phyloP scores from a whole-genome alignment of 2,888 invertebrate species.

The Plagodis pulveraria region DNA sequence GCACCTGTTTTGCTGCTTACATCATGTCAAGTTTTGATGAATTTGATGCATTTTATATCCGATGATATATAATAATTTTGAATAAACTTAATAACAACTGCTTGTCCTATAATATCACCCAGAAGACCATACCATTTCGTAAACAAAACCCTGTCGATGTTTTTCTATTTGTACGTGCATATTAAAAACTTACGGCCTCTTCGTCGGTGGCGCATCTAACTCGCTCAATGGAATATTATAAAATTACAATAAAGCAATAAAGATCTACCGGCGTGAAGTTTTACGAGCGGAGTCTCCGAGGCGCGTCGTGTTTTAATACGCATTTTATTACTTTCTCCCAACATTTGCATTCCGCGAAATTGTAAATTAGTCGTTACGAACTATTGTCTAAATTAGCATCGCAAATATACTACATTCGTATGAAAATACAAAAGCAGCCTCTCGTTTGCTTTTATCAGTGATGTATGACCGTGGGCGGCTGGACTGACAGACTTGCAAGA shows the following conservation, averaged over 20 bases:
- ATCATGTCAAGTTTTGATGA: conserved; percentile 30
- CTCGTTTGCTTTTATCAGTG: conserved; percentile 34
- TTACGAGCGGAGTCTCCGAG: conserved; percentile 47
- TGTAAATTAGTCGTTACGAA: conserved; percentile 35
- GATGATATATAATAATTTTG: no score
- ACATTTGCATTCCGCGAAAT: conserved; percentile 44
- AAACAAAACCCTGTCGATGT: conserved; percentile 11
- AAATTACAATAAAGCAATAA: conserved; percentile 24
- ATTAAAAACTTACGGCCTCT: conserved; percentile 12
- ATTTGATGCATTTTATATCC: conserved; percentile 37
- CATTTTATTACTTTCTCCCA: conserved; percentile 51
- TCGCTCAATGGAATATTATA: conserved; percentile 23
- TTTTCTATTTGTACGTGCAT: conserved; percentile 8
- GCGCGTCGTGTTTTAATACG: conserved; percentile 43
- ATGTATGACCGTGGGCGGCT: conserved; percentile 48
- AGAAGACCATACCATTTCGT: conserved; percentile 10
- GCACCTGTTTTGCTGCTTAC: conserved; percentile 35
- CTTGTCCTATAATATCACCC: conserved; percentile 7
- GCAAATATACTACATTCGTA: conserved; percentile 32
- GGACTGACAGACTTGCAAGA: conserved; percentile 42
- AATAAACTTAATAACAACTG: neutral
- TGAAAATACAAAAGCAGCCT: conserved; percentile 33
- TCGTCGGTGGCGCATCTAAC: conserved; percentile 17
- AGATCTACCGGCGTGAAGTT: conserved; percentile 36
- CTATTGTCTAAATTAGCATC: conserved; percentile 34